phyloP scores from a whole-genome alignment of 2,113 vertebrate species.

The Bos taurus region DNA sequence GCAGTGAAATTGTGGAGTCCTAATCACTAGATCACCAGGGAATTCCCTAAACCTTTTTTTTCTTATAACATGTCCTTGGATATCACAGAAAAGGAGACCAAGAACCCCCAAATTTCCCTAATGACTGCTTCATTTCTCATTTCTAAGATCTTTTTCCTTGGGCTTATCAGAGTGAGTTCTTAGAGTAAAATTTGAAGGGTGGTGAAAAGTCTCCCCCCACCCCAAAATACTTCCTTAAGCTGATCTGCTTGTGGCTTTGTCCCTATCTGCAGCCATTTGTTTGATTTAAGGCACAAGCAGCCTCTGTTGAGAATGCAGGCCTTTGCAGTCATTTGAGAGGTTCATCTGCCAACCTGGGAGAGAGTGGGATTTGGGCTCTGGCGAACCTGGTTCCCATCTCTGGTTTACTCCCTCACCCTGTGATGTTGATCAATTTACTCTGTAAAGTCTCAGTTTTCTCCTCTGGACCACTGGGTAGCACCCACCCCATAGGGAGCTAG shows the following conservation, averaged over 20 bases:
- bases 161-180: background rate
- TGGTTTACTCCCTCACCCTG: background rate
- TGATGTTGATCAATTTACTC: background rate
- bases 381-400: rapidly evolving
- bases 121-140: background rate
- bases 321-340: background rate
- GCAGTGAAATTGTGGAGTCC: background rate
- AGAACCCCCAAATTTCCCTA: background rate
- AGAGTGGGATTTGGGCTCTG: background rate
- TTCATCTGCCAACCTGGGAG: too few relatives aligned
- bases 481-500: background rate
- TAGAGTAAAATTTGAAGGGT: background rate
- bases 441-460: background rate
- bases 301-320: background rate
- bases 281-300: background rate
- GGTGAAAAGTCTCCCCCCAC: background rate
- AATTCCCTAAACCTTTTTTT: background rate
- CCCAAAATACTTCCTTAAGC: background rate
- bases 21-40: background rate
- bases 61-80: background rate
- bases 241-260: background rate
- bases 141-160: background rate
- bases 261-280: background rate
- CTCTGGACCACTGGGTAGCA: background rate
- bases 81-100: background rate